These are phyloP conservation scores for Oreochromis tanganicae DNA, from an alignment of 2,113 vertebrate genomes.

Conservation along the genomic window DNA sequence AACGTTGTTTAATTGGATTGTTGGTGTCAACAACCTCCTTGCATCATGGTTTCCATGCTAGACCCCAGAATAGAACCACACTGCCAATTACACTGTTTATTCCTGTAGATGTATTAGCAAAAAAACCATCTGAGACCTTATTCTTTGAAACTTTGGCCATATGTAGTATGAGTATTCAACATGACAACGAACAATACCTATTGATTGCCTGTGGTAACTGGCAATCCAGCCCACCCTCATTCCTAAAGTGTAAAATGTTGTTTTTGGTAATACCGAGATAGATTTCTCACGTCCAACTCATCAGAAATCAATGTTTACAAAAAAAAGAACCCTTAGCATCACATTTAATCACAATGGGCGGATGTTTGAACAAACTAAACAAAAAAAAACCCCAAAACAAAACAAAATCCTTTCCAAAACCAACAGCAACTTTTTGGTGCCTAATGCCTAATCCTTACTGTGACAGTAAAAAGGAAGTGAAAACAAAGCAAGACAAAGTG, in stretches of 20 bases:
- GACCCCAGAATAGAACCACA: neutral
- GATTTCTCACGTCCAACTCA: neutral
- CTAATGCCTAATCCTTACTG: neutral
- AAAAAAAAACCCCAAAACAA: neutral
- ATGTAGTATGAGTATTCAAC: rapidly evolving
- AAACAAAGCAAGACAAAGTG: neutral
- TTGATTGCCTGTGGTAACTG: neutral
- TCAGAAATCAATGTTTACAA: neutral
- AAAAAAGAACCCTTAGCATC: neutral
- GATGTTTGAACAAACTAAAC: neutral
- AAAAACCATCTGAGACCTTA: neutral
- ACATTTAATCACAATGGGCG: neutral
- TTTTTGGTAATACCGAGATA: neutral
- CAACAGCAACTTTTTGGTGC: neutral
- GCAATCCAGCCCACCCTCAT: neutral
- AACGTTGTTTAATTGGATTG: neutral
- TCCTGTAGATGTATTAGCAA: neutral
- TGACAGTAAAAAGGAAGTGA: neutral
- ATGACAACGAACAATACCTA: neutral
- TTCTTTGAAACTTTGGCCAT: neutral
- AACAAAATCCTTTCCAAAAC: neutral
- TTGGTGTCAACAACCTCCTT: too few relatives aligned
- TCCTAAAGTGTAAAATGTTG: neutral
- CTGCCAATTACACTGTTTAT: neutral
- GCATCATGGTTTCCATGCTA: rapidly evolving